These are phyloP conservation scores for Anarrhichthys ocellatus DNA, from an alignment of 2,113 vertebrate genomes.

Conservation along the genomic window DNA sequence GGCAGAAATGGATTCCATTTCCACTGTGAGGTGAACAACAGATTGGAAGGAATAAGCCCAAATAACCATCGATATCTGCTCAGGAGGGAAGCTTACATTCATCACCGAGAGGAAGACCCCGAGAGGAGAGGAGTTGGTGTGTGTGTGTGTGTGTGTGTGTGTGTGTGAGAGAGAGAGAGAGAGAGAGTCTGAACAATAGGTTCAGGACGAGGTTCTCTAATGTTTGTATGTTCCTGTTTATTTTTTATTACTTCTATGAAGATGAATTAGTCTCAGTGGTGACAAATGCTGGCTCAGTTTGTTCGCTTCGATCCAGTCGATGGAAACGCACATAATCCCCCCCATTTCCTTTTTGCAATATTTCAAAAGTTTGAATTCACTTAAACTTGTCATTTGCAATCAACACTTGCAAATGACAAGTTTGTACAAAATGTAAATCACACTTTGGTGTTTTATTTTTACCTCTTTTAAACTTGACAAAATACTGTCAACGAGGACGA, in stretches of 20 bases:
- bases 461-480: too few relatives aligned
- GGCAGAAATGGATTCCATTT: conserved; percentile 75
- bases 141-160: too few relatives aligned
- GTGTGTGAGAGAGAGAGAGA: too few relatives aligned
- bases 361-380: too few relatives aligned
- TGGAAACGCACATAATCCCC: too few relatives aligned
- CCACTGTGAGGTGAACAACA: conserved; percentile 68
- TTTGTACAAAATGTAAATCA: too few relatives aligned
- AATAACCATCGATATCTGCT: conserved; percentile 70
- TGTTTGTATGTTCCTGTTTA: conserved; percentile 9
- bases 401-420: too few relatives aligned
- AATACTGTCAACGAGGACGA: too few relatives aligned
- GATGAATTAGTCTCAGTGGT: not conserved
- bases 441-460: too few relatives aligned
- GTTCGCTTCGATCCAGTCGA: too few relatives aligned
- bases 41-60: conserved; percentile 72
- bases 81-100: conserved; percentile 64
- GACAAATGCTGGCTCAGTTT: not conserved
- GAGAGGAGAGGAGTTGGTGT: conserved; percentile 7
- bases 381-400: too few relatives aligned
- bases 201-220: not conserved
- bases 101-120: conserved; percentile 58
- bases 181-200: not conserved
- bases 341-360: too few relatives aligned
- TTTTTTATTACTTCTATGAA: not conserved